Evolutionary conservation across 2,113 vertebrate genomes (phyloP).

Genomic region (Aix galericulata): DNA sequence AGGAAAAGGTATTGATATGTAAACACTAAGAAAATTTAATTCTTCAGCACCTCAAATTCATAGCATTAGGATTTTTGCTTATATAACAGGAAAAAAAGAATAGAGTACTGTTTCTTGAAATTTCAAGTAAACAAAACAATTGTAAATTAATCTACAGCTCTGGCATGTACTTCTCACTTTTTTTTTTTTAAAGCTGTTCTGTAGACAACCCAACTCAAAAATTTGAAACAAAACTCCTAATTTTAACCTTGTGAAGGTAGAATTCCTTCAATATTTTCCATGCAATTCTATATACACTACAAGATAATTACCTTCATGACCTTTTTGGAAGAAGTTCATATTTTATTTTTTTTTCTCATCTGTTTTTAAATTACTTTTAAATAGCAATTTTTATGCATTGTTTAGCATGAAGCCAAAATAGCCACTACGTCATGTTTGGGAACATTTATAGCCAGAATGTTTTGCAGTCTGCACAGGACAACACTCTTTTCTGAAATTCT

Average conservation of each 20-base stretch:
- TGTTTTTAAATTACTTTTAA: not conserved
- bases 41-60: not conserved
- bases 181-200: not conserved
- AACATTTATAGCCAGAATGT: not conserved
- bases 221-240: not conserved
- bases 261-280: not conserved
- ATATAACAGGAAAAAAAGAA: not conserved
- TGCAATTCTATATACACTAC: not conserved
- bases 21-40: not conserved
- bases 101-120: not conserved
- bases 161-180: not conserved
- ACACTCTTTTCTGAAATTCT: not conserved
- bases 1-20: not conserved
- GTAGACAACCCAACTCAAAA: not conserved
- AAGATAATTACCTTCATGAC: not conserved
- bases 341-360: not conserved
- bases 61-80: not conserved
- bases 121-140: not conserved
- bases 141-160: not conserved
- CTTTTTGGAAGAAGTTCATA: not conserved
- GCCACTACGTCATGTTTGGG: not conserved
- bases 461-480: not conserved
- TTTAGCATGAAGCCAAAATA: not conserved
- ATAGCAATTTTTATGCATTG: not conserved
- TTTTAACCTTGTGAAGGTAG: rapidly evolving